A percentile compares a stretch with the other conserved stretches of the same genome.
Conservation (phyloP, 2,888 invertebrate genomes). For the Oxytorus armatus region DNA sequence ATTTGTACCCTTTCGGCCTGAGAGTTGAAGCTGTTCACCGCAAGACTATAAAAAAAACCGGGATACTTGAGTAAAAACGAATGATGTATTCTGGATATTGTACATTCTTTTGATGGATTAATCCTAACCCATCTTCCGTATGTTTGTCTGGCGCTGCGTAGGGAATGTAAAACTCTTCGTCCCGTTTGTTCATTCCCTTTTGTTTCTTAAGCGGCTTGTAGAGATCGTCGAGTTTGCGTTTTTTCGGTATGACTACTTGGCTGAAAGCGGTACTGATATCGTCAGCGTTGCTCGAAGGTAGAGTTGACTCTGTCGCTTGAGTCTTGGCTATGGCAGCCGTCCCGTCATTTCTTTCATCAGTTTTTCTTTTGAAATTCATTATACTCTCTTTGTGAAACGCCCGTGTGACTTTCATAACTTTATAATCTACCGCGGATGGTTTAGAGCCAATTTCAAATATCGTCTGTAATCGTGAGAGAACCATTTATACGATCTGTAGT, state of each 20-base stretch:
- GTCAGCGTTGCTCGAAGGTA: conserved; percentile 85
- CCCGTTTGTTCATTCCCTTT: conserved; percentile 86
- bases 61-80: conserved; percentile 24
- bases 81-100: conserved; percentile 13
- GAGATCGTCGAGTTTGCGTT: conserved; percentile 86
- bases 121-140: conserved; percentile 91
- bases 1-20: conserved; percentile 92
- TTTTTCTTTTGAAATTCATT: conserved; percentile 83
- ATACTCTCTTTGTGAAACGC: conserved; percentile 89
- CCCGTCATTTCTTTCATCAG: conserved; percentile 81
- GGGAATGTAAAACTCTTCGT: conserved; percentile 94
- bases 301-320: conserved; percentile 61
- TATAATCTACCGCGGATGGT: conserved; percentile 90
- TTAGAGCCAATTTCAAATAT: conserved; percentile 96
- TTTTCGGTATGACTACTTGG: conserved; percentile 86
- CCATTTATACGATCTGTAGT: background rate
- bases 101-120: conserved; percentile 5
- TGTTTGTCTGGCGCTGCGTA: conserved; percentile 94
- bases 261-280: conserved; percentile 87
- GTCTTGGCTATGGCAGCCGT: conserved; percentile 48
- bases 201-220: conserved; percentile 86
- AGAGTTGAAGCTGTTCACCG: conserved; percentile 91
- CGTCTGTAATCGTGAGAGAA: conserved; percentile 88
- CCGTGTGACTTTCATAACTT: conserved; percentile 95
- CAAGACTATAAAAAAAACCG: conserved; percentile 86